Base-by-base conservation (phyloP, 2,888 invertebrate genomes). In the Dicyrtomina minuta region DNA sequence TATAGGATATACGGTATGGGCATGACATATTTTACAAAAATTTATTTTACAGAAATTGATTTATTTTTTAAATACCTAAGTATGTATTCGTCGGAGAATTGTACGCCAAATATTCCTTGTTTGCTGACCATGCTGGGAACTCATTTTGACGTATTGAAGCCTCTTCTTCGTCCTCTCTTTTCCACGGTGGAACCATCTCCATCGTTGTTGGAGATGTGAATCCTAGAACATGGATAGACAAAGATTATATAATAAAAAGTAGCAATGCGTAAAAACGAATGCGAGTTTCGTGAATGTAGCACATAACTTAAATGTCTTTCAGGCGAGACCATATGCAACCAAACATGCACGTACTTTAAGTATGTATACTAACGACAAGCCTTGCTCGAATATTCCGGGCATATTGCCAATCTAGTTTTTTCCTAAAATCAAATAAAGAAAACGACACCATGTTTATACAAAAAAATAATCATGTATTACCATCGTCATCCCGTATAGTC, bases 41-140 rank as follows among this genome's bases (percentile, higher is more conserved):
- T n/a, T n/a, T n/a, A n/a, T n/a, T n/a, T n/a, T n/a, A n/a, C n/a
- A n/a, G n/a, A n/a, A n/a, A n/a, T n/a, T n/a, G n/a, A n/a, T n/a
- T n/a, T n/a, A n/a, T n/a, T n/a, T n/a, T n/a, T n/a, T n/a, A n/a
- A n/a, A 85, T 86, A 92, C 93, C 93, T 84, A 94, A 85, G 84
- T 93, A 93, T 68, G 93, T 94, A 62, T 92, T 92, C 12, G 93
- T 93, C 2, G 94, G 94, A 64, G 94, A 94, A 81, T 89, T 92
- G 81, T 94, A 94, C 15, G 92, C 91, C 79, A 94, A 84, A 81
- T 96, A 96, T 80, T 96, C 94, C 81, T 94, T 93, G 82, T 95
- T 96, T 43, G 93, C 91, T 55, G 94, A 94, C 96, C 96, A 96
- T 15, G 93, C 89, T 13, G 96, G 96, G 81, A 95, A 95, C 82